Evolutionary conservation across 53 echinoderm and acorn worm genomes (phyloP), one percentile per base, ranked within the genome.

Genomic region (Luidia sarsii): DNA sequence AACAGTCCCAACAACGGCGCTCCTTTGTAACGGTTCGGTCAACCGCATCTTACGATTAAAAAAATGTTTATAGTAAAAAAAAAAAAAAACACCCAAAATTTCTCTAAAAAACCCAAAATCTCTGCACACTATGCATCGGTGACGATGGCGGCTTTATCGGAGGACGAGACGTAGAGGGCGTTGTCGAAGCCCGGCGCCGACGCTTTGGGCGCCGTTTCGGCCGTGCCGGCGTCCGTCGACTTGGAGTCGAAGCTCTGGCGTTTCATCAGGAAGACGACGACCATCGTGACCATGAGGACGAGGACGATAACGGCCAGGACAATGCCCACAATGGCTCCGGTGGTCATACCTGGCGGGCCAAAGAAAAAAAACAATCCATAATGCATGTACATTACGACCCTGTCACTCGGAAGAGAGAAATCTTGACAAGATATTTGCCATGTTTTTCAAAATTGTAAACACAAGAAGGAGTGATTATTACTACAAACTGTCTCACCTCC

Each of bases 291-390:
- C 21, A 80, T 65, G 31, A 52, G 27, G 21, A 80, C 51, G 2
- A 80, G 39, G 10, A 80, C 36, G n/a, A 53, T 24, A 18, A 80
- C 34, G 31, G 45, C 65, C 13, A 80, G 33, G 50, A 80, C 7
- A 62, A 80, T 80, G 34, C 81, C 81, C 34, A 80, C 65, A 9
- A 80, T 51, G 22, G 50, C 66, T 13, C 81, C 81, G 11, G 81
- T 36, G 34, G 33, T 36, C 29, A 50, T 15, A 8, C 81, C 81
- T 55, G 15, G 22, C 31, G 24, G 43, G 11, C n/a, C n/a, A n/a
- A n/a, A n/a, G n/a, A 3, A 29, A 27, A 4, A 7, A 59, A 59
- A 28, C 28, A 3, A 3, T 4, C 7, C 25, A 61, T 10, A 15
- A 33, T 27, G 2, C 6, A 32, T 33, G 15, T 61, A 10, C 31